Conservation (phyloP, 2,797 vertebrate genomes). For the Myripristis murdjan region DNA sequence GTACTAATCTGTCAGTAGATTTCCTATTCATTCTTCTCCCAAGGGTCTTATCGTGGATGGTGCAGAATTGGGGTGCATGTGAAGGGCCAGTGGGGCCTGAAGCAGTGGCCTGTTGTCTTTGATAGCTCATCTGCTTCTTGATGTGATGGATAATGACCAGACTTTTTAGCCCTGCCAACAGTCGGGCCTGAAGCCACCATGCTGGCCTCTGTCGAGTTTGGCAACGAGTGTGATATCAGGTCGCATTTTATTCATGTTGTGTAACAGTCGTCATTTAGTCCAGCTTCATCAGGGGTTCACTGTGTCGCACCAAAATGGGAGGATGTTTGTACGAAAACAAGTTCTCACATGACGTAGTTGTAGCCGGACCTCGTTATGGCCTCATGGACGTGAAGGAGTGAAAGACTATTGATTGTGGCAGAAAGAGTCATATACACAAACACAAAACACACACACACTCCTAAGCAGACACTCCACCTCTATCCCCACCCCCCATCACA, state of each 20-base stretch:
- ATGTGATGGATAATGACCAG: constrained; percentile 70
- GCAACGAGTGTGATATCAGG: constrained; percentile 6
- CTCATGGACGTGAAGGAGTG: background rate
- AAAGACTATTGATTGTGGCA: constrained; percentile 2
- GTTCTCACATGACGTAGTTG: background rate
- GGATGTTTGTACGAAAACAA: background rate
- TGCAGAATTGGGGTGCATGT: constrained; percentile 6
- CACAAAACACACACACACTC: constrained; percentile 5
- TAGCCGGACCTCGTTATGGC: background rate
- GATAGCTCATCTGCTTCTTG: constrained; percentile 60
- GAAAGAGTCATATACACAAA: background rate
- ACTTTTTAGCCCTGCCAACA: constrained; percentile 53
- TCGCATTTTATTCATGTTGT: constrained; percentile 1
- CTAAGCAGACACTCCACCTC: constrained; percentile 18
- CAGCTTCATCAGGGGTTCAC: constrained; percentile 4
- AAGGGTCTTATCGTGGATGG: background rate
- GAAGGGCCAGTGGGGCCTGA: constrained; percentile 42
- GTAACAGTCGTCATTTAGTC: background rate
- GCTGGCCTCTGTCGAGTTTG: constrained; percentile 44
- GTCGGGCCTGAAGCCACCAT: constrained; percentile 35
- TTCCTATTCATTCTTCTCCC: constrained; percentile 24
- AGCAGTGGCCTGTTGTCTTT: constrained; percentile 53
- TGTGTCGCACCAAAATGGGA: background rate
- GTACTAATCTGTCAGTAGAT: constrained; percentile 4
- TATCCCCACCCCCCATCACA: background rate